Conservation (phyloP, 1,140 invertebrate species). For the Macrobrachium rosenbergii region DNA sequence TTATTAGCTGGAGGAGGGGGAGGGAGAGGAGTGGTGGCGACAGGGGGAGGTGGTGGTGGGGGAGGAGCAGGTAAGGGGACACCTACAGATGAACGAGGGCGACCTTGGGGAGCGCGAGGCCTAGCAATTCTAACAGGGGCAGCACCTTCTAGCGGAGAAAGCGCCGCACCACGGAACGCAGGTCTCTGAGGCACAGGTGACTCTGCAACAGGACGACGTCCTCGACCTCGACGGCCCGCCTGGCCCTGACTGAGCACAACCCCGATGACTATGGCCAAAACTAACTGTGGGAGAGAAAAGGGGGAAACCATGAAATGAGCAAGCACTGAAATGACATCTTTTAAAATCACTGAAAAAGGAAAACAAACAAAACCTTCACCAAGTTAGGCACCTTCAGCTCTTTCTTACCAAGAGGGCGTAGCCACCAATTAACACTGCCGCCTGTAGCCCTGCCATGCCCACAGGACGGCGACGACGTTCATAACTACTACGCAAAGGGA, state of each 20-base stretch:
- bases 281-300: constrained; percentile 31
- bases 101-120: neutral
- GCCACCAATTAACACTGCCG: constrained; percentile 43
- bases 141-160: neutral
- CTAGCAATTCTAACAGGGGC: neutral
- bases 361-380: neutral
- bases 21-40: neutral
- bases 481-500: neutral
- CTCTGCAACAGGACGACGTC: neutral
- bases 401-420: constrained; percentile 55
- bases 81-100: neutral
- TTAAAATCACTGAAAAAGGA: neutral
- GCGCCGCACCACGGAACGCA: neutral
- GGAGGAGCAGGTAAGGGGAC: neutral
- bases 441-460: constrained; percentile 41
- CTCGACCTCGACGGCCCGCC: neutral
- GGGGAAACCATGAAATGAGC: neutral
- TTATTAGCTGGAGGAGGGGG: neutral
- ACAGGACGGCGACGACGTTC: neutral
- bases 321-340: neutral
- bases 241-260: constrained; percentile 52
- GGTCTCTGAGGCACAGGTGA: neutral
- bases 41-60: neutral
- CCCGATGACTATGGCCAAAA: constrained; percentile 55
- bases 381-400: neutral